Evolutionary conservation across 2,888 invertebrate genomes (phyloP).

Genomic region (Idaea biselata): DNA sequence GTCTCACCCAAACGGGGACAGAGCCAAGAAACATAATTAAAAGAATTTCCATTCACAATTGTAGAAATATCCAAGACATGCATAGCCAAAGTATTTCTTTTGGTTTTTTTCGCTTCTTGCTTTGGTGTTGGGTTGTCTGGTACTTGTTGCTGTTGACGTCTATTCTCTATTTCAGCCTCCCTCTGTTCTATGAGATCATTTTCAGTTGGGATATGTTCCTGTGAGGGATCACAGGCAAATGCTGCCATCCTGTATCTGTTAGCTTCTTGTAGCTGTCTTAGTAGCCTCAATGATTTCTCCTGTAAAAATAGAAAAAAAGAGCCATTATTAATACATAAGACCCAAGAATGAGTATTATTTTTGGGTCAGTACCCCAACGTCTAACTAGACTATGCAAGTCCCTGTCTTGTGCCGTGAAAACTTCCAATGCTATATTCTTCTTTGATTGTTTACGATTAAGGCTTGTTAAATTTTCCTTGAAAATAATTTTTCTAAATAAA

Average conservation of each 20-base stretch:
- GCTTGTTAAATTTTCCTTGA: no score
- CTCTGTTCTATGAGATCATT: conserved; percentile 75
- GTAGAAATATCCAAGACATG: conserved; percentile 92
- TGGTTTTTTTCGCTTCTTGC: conserved; percentile 77
- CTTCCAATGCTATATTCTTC: no score
- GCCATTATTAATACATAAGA: no score
- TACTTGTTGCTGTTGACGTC: conserved; percentile 48
- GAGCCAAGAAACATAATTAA: conserved; percentile 85
- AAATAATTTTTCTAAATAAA: no score
- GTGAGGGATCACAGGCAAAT: conserved; percentile 69
- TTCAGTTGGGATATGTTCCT: conserved; percentile 57
- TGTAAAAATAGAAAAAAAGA: conserved; percentile 42
- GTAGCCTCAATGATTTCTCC: conserved; percentile 74
- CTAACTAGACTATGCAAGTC: no score
- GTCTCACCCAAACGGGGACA: conserved; percentile 84
- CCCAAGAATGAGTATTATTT: no score
- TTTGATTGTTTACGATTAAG: no score
- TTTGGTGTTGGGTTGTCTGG: conserved; percentile 53
- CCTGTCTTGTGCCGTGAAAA: no score
- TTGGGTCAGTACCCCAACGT: no score
- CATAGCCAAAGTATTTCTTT: conserved; percentile 87
- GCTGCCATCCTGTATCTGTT: conserved; percentile 78
- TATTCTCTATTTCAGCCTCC: conserved; percentile 68
- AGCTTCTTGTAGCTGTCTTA: conserved; percentile 72
- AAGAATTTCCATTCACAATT: conserved; percentile 82